Percentiles rank a stretch among this genome's conserved stretches.
Evolutionary conservation across 2,113 vertebrate genomes (phyloP).

Genomic region (Ifrita kowaldi): DNA sequence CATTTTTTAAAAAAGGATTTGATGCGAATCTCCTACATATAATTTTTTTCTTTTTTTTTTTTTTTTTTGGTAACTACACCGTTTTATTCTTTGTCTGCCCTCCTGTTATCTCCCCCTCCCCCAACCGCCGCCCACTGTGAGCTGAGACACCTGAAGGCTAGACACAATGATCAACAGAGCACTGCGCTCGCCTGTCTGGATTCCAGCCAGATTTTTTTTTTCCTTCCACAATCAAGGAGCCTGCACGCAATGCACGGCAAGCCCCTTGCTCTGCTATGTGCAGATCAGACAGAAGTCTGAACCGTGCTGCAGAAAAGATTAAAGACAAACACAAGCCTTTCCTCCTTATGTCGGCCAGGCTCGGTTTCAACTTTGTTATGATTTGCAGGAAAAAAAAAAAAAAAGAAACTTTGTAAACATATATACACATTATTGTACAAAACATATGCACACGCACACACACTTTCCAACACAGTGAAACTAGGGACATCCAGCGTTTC

Average conservation of each 20-base stretch:
- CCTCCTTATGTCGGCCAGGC: conserved; percentile 64
- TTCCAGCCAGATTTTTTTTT: conserved; percentile 74
- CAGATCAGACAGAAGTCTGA: conserved; percentile 77
- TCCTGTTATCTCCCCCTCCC: conserved; percentile 83
- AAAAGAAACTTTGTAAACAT: conserved; percentile 7
- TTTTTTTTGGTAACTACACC: conserved; percentile 57
- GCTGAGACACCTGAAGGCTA: conserved; percentile 94
- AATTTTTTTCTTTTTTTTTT: conserved; percentile 17
- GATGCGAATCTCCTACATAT: conserved; percentile 18
- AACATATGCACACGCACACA: not conserved
- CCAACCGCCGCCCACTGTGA: conserved; percentile 83
- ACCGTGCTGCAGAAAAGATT: conserved; percentile 80
- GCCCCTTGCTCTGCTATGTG: conserved; percentile 74
- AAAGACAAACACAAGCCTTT: conserved; percentile 80
- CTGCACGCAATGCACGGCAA: conserved; percentile 76
- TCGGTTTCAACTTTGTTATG: conserved; percentile 60
- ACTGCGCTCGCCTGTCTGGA: conserved; percentile 85
- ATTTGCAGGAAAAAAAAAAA: not conserved
- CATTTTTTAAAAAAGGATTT: conserved; percentile 72
- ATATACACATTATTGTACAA: not conserved
- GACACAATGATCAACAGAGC: conserved; percentile 95
- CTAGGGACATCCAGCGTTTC: not conserved
- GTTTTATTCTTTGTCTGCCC: conserved; percentile 89
- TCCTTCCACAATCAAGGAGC: conserved; percentile 78
- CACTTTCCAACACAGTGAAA: not conserved